phyloP scores from a whole-genome alignment of 2,797 vertebrate genomes.

The Notamacropus eugenii region DNA sequence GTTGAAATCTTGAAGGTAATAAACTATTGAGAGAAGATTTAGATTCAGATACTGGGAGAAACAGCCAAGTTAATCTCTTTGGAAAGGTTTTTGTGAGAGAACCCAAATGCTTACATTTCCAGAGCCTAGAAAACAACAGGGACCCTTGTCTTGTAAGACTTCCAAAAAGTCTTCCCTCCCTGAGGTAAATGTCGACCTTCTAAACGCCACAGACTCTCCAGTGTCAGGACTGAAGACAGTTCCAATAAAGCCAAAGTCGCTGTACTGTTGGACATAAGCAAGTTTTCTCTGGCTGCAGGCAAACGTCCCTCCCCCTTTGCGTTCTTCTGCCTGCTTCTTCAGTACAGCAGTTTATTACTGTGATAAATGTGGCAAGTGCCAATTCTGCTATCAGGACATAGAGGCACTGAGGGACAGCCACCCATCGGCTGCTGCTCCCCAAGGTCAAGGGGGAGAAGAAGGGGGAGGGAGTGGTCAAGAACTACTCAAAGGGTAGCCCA shows the following conservation, averaged over 20 bases:
- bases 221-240: neutral
- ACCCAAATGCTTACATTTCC: neutral
- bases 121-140: neutral
- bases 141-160: neutral
- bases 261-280: neutral
- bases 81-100: neutral
- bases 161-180: neutral
- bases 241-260: neutral
- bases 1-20: neutral
- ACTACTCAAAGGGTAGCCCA: neutral
- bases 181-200: neutral
- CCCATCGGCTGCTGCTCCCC: neutral
- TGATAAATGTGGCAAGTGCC: slow-evolving; percentile 5
- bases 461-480: neutral
- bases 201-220: neutral
- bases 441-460: neutral
- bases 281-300: neutral
- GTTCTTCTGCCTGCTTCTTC: neutral
- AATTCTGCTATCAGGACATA: neutral
- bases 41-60: neutral
- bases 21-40: neutral
- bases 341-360: neutral
- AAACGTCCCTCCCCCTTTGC: neutral
- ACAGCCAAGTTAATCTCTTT: no score
- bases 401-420: neutral